Conservation (phyloP, 2,797 vertebrate genomes). For the Sebastes trivittatus region DNA sequence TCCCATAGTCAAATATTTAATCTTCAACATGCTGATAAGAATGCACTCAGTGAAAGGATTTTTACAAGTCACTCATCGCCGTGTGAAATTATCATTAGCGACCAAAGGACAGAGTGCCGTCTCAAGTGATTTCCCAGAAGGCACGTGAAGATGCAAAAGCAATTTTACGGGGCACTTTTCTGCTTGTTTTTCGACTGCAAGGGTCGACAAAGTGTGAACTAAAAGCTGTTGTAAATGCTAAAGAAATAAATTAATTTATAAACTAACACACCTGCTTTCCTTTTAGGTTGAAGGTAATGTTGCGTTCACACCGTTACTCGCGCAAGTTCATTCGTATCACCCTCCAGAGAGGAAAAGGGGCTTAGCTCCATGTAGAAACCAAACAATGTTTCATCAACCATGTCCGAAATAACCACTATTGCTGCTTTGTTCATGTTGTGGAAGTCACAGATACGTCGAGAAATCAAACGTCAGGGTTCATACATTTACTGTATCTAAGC, state of each 20-base stretch:
- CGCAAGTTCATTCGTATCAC: not conserved
- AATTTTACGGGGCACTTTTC: not conserved
- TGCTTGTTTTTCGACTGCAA: not conserved
- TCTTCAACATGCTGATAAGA: slow-evolving; percentile 1
- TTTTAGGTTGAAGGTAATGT: not conserved
- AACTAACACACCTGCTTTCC: not conserved
- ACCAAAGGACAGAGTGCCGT: not conserved
- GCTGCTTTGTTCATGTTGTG: not conserved
- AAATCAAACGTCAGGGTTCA: not conserved
- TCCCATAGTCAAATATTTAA: slow-evolving; percentile 6
- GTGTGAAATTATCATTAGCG: not conserved
- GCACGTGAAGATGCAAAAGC: not conserved
- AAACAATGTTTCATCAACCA: not conserved
- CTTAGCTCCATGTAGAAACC: not conserved
- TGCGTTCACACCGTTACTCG: not conserved
- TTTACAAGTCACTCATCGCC: not conserved
- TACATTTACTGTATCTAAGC: not conserved
- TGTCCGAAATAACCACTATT: not conserved
- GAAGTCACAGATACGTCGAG: not conserved
- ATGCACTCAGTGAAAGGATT: not conserved
- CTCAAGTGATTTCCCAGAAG: slow-evolving; percentile 1
- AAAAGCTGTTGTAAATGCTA: not conserved
- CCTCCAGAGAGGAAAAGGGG: not conserved
- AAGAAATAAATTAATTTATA: not conserved
- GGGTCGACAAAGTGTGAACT: not conserved